Percentiles rank a stretch among this genome's conserved stretches.
These are phyloP conservation scores for Stichodactyla helianthus DNA, from an alignment of 64 coral and sea anemone genomes.

Conservation along the genomic window DNA sequence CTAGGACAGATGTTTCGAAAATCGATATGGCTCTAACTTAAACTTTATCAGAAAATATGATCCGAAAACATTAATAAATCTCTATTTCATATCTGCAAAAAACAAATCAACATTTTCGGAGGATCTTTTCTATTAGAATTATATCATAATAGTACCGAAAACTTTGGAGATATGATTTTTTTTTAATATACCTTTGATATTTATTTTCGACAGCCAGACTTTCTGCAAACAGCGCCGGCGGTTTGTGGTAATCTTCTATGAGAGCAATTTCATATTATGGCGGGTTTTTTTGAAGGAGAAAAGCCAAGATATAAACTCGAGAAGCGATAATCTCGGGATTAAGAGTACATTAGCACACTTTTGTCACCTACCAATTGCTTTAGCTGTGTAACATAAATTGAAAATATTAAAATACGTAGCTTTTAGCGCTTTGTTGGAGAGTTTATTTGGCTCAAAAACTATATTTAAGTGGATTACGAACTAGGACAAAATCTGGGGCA, in stretches of 20 bases:
- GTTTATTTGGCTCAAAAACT: not conserved
- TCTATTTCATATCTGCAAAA: too few species aligned
- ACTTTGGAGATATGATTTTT: not conserved
- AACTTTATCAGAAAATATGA: not conserved
- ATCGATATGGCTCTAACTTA: not conserved
- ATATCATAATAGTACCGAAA: not conserved
- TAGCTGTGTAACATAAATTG: not conserved
- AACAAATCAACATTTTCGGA: too few species aligned
- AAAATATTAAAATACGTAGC: not conserved
- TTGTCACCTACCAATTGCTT: not conserved
- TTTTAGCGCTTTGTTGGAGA: not conserved
- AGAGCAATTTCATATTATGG: not conserved
- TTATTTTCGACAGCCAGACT: slow-evolving; percentile 4
- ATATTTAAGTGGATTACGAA: not conserved
- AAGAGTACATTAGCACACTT: not conserved
- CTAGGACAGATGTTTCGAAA: not conserved
- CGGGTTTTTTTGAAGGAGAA: not conserved
- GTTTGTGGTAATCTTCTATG: not conserved
- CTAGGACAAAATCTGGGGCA: not conserved
- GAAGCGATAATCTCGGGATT: not conserved
- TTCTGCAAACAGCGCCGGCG: not conserved
- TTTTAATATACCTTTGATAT: not conserved
- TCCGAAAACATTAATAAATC: not conserved
- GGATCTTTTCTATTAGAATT: too few species aligned
- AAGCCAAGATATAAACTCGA: not conserved